Evolutionary conservation across 2,113 vertebrate genomes (phyloP), one percentile per base, ranked within the genome.

Genomic region (Phaethornis superciliosus): DNA sequence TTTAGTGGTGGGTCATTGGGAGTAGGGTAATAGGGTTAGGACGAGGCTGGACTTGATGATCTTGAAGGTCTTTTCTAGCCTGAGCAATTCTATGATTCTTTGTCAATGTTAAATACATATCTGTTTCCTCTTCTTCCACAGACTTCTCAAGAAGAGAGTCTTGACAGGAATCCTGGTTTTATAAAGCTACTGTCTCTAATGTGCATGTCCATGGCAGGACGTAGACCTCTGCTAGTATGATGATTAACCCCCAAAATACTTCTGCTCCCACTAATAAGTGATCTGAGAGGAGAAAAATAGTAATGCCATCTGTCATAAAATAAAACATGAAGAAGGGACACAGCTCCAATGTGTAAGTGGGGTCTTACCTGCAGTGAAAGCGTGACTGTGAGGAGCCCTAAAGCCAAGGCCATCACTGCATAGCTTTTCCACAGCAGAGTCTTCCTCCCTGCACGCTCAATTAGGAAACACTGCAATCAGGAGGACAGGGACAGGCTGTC

Each of bases 361-460:
- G 24, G 18, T 62, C 96, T 97, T 93, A 98, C 98, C 95, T 98
- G 98, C 9, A 98, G 89, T 56, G 96, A 97, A 67, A 98, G 95
- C 0, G 98, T 98, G 81, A 97, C 30, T 28, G 97, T 98, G 89
- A 99, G 98, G 19, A 99, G 92, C 30, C 86, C 94, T 67, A 98
- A 96, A 4, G 92, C 67, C n/a, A 92, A 69, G 35, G 98, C 94
- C 98, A 98, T 98, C 21, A 92, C 79, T 0, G 89, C 2, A 79
- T 97, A 98, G 77, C 95, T 98, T 88, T 94, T 94, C 94, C 97
- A 93, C 12, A 99, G 56, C 85, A 98, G 94, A 0, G 89, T 47
- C 64, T 91, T 98, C 88, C 98, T 98, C 74, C 98, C 98, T 15
- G 95, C 90, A 40, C 67, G 96, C 79, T 98, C 98, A 28, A 98